A percentile compares a stretch with the other conserved stretches of the same genome.
phyloP scores from a whole-genome alignment of 2,113 vertebrate species.

The Malurus cyaneus region DNA sequence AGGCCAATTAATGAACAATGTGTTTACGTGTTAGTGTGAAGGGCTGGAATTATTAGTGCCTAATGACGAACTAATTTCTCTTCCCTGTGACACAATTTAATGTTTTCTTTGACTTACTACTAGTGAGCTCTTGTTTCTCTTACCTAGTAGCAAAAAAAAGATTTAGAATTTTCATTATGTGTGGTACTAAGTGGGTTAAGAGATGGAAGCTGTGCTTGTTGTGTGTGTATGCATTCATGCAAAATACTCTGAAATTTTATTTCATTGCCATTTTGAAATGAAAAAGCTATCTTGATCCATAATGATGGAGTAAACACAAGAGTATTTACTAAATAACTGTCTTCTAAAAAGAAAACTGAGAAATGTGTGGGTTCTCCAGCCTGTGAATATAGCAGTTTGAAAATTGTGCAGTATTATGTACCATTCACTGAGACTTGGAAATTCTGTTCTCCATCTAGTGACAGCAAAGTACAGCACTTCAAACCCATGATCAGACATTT shows the following conservation, averaged over 20 bases:
- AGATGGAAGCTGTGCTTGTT: neutral
- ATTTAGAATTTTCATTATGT: neutral
- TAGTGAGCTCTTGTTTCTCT: neutral
- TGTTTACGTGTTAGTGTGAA: neutral
- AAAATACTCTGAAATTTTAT: neutral
- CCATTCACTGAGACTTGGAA: neutral
- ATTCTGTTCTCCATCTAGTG: neutral
- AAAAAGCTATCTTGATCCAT: neutral
- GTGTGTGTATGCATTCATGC: too few species aligned
- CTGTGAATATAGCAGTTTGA: neutral
- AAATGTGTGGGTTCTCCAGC: neutral
- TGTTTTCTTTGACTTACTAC: neutral
- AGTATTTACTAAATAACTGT: neutral
- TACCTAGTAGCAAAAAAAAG: neutral
- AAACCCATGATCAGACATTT: neutral
- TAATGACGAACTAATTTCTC: conserved; percentile 21
- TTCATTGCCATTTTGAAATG: neutral
- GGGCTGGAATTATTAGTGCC: neutral
- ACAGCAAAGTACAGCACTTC: neutral
- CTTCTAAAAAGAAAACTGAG: neutral
- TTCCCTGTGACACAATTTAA: neutral
- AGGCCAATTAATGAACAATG: neutral
- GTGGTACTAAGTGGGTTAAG: neutral
- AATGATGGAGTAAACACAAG: neutral
- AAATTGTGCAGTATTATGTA: neutral